Conservation (phyloP, 2,113 vertebrate genomes). For the Ammodramus savannarum region DNA sequence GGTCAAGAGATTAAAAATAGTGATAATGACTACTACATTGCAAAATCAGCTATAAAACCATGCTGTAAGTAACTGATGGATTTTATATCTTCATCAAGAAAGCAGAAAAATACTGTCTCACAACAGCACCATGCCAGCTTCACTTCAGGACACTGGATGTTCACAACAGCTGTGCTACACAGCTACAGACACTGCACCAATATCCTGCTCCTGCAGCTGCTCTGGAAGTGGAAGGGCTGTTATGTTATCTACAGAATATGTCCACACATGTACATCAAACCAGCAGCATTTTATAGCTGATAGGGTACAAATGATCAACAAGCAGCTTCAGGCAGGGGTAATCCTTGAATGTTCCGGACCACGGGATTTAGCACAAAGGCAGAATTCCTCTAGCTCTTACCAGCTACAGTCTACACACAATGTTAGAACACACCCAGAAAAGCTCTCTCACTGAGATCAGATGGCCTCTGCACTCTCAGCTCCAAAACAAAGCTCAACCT, state of each 20-base stretch:
- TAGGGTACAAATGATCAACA: not conserved
- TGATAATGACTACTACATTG: not conserved
- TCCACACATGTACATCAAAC: not conserved
- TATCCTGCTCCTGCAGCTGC: not conserved
- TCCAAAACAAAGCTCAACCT: not conserved
- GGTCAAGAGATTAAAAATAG: slow-evolving; percentile 13
- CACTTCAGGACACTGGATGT: not conserved
- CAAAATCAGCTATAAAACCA: slow-evolving; percentile 3
- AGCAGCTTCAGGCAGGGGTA: not conserved
- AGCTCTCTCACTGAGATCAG: not conserved
- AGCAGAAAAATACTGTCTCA: not conserved
- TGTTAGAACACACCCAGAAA: not conserved
- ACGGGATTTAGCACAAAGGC: not conserved
- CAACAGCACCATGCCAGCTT: not conserved
- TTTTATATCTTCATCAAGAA: not conserved
- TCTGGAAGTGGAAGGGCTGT: not conserved
- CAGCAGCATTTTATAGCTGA: not conserved
- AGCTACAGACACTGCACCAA: not conserved
- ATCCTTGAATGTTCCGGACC: not conserved
- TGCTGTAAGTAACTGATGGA: not conserved
- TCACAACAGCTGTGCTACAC: not conserved
- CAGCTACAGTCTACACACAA: not conserved
- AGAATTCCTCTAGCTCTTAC: not conserved
- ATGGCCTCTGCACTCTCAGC: not conserved
- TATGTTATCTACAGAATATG: not conserved